phyloP scores from a whole-genome alignment of 35 echinoderm and acorn worm species.

The Amphiura filiformis region DNA sequence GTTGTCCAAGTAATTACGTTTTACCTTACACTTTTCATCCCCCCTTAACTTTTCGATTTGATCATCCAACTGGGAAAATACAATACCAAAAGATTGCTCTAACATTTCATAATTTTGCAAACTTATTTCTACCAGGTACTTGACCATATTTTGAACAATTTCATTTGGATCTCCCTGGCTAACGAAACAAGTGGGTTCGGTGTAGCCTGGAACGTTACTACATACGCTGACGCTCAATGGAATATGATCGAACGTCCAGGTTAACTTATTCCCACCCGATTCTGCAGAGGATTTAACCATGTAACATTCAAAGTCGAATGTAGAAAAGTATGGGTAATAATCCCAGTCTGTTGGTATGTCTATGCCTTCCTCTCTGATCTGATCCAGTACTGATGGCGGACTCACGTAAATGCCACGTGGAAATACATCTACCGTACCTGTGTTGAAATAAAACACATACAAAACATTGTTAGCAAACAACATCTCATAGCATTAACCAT shows the following conservation, averaged over 20 bases:
- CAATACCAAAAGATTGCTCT: neutral
- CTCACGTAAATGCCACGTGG: conserved; percentile 21
- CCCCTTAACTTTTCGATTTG: neutral
- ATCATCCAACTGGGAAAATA: neutral
- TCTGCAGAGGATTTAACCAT: neutral
- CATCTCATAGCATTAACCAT: too few relatives aligned
- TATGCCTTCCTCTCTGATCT: conserved; percentile 28
- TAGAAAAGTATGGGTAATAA: conserved; percentile 25
- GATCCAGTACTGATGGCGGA: conserved; percentile 2
- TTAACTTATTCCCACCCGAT: neutral
- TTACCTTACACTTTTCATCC: neutral
- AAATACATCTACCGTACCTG: conserved; percentile 17
- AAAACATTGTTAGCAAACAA: too few relatives aligned
- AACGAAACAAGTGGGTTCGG: conserved; percentile 5
- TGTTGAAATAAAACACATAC: too few relatives aligned
- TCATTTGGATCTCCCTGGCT: neutral
- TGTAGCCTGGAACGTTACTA: conserved; percentile 9
- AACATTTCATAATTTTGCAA: neutral
- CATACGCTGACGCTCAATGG: neutral
- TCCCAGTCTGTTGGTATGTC: neutral
- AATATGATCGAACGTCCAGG: neutral
- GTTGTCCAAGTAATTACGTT: neutral
- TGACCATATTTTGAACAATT: conserved; percentile 6
- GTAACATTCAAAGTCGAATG: conserved; percentile 32
- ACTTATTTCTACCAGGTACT: neutral